Evolutionary conservation across 2,797 vertebrate species (phyloP), one percentile per base, ranked within the genome.

Genomic region (Brotula barbata): DNA sequence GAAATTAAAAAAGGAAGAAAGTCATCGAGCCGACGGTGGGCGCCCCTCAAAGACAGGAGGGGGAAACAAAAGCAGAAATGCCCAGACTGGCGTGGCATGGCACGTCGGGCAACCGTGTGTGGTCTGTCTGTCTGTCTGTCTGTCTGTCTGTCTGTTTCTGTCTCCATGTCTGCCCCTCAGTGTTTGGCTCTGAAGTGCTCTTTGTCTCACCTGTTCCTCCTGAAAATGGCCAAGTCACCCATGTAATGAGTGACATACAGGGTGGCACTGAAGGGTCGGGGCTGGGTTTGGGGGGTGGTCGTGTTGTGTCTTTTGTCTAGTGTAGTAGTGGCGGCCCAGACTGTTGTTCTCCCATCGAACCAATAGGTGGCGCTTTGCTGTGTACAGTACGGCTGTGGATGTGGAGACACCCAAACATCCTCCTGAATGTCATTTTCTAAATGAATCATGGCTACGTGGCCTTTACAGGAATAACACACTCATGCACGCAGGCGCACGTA

Each of bases 51-150:
- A 73, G 43, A 64, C 37, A 23, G 54, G 31, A 21, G 80, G 79
- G 81, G 63, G 60, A 76, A 60, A 81, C 75, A 80, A 81, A 78
- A 81, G 82, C 80, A 77, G 59, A 78, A 82, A 72, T 78, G 71
- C 73, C 73, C 77, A 82, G 85, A 84, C 84, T 85, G 80, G 81
- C 72, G 77, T 86, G 86, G 85, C 71, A 48, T 66, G 75, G 76
- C 79, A 64, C 68, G 80, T 73, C 67, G 64, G 54, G 66, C 6
- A 73, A 52, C 48, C 68, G 15, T 15, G 64, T 33, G 31, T 33
- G 31, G 6, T 6, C 9, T 6, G 25, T 28, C 25, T 8, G 25
- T 28, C 34, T 34, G 44, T 43, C 51, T 60, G 21, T 25, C 33
- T 58, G 31, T 46, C 9, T 51, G 14, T 40, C 53, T 20, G 22